Evolutionary conservation across 2,797 vertebrate species (phyloP), one percentile per base, ranked within the genome.

Genomic region (Harpagifer antarcticus): DNA sequence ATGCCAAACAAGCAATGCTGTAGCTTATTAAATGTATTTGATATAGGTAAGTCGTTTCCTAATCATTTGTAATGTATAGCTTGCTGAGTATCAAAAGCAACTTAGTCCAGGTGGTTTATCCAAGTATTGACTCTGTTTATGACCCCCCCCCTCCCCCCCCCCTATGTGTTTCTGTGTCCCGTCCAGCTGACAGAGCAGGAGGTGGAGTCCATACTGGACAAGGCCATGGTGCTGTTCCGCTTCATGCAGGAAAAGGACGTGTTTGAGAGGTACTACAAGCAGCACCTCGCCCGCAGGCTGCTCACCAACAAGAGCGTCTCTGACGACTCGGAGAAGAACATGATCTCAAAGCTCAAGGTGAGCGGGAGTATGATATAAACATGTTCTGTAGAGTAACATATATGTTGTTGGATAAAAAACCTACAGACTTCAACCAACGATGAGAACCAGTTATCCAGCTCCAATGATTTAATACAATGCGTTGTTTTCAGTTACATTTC

Each of bases 181-280:
- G 31, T 65, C 3, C 79, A 95, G 94, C 72, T 94, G 79, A 95
- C 94, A 1, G 95, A 95, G 82, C 98, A 99, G 91, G 98, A 99
- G 91, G 98, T 99, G 91, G 98, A 99, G 94, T 98, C 97, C 40
- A 99, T 99, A 93, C 94, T 99, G 94, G 98, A 99, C 95, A 99
- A 98, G 86, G 98, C 98, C 78, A 99, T 99, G 98, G 98, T 99
- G 90, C 94, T 99, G 55, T 99, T 99, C 95, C 96, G 98, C 89
- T 99, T 99, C 94, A 99, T 99, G 97, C 98, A 99, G 94, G 98
- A 99, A 90, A 99, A 99, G 78, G 98, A 99, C 74, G 98, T 99
- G 83, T 99, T 99, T 93, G 98, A 99, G 91, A 95, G 98, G 75
- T 99, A 99, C 76, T 99, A 99, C 92, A 99, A 99, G 88, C 98